Conservation (phyloP, 2,888 invertebrate genomes). For the Melinaea marsaeus region DNA sequence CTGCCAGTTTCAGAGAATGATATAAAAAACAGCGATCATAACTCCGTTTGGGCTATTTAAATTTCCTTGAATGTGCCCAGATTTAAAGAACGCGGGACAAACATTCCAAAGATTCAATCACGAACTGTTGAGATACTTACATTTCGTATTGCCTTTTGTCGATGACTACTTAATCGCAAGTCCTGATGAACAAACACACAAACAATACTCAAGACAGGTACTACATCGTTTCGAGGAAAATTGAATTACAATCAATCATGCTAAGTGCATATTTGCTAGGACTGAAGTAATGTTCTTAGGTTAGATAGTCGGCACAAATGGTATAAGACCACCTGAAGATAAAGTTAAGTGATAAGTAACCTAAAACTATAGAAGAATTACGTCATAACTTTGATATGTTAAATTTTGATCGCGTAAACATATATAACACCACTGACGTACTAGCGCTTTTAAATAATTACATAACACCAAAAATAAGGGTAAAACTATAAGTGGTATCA, state of each 20-base stretch:
- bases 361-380: conserved; percentile 11
- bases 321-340: conserved; percentile 15
- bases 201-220: neutral
- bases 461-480: too few species aligned
- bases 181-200: neutral
- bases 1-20: conserved; percentile 15
- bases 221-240: conserved; percentile 4
- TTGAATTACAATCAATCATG: conserved; percentile 18
- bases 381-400: too few species aligned
- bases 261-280: conserved; percentile 26
- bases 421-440: too few species aligned
- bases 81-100: conserved; percentile 2
- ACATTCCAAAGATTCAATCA: conserved; percentile 11
- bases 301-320: conserved; percentile 13
- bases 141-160: conserved; percentile 7
- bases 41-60: conserved; percentile 24
- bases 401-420: too few species aligned
- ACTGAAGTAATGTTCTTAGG: conserved; percentile 23
- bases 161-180: conserved; percentile 2
- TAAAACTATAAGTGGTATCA: too few species aligned
- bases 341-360: conserved; percentile 26
- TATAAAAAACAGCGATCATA: too few species aligned
- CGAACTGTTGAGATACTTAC: neutral
- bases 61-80: conserved; percentile 10
- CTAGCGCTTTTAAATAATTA: too few species aligned